phyloP scores from a whole-genome alignment of 2,888 invertebrate species.

The Meandrusa payeni region DNA sequence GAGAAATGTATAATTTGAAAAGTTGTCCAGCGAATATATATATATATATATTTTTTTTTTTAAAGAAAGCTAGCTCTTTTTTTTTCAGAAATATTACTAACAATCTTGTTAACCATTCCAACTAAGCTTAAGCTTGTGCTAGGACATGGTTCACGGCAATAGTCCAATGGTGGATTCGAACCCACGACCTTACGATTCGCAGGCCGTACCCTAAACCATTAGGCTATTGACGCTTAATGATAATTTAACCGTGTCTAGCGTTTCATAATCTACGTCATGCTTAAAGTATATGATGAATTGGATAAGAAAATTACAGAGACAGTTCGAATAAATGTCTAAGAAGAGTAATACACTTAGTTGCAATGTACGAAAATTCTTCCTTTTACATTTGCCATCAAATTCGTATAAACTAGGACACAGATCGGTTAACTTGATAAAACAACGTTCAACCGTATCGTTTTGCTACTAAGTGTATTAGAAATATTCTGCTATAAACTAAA shows the following conservation, averaged over 20 bases:
- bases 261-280: conserved; percentile 16
- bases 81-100: too few relatives aligned
- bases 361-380: conserved; percentile 1
- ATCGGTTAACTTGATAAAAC: conserved; percentile 29
- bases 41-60: too few relatives aligned
- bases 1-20: too few relatives aligned
- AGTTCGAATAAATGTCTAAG: conserved; percentile 9
- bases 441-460: conserved; percentile 36
- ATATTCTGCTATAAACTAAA: conserved; percentile 21
- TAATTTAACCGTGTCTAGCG: background rate
- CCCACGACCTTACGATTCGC: too few relatives aligned
- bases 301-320: background rate
- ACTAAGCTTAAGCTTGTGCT: too few relatives aligned
- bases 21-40: too few relatives aligned
- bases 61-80: too few relatives aligned
- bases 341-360: conserved; percentile 18
- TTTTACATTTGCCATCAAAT: conserved; percentile 20
- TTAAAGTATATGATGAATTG: conserved; percentile 5
- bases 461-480: conserved; percentile 53
- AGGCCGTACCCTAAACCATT: too few relatives aligned
- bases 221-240: too few relatives aligned
- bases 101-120: too few relatives aligned
- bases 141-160: too few relatives aligned
- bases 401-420: conserved; percentile 26
- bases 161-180: too few relatives aligned